Evolutionary conservation across 2,113 vertebrate genomes (phyloP), one percentile per base, ranked within the genome.

Genomic region (Chaetorhynchus papuensis): DNA sequence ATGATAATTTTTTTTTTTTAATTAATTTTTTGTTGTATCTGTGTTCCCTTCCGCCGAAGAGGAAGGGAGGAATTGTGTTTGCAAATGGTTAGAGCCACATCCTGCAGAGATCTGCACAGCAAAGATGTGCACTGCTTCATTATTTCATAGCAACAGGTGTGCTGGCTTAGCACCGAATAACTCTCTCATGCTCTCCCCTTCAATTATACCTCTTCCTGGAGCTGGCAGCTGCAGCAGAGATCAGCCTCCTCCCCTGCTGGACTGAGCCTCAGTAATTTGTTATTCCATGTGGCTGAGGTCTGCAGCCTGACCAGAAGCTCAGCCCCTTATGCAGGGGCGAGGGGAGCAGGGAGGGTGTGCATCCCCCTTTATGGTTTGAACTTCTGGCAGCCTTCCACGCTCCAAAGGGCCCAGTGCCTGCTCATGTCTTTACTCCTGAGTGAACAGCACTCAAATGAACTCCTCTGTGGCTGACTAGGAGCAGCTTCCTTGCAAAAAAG

Each of bases 221-320:
- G 68, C 80, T 93, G 83, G 94, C 96, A 97, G 94, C 97, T 95
- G 79, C 93, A 87, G 26, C 68, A 85, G 77, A 93, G 74, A 89
- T 92, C 82, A 74, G 52, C 93, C 80, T 93, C 77, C 68, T 95
- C 81, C 81, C 83, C 94, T 92, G 79, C 89, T 88, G 83, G 45
- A 68, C 86, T 31, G 78, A 94, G 68, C 79, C 57, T 77, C 82
- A 37, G 84, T 80, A 54, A 91, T 93, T 95, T 94, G 91, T 95
- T 97, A 90, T 79, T 96, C 88, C 74, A 33, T 95, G 64, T 78
- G 89, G 71, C 13, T 80, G 83, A 93, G 88, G 65, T 83, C 88
- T 94, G 76, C 91, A 83, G 49, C 59, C 64, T 85, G 83, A 93
- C 64, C 90, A 96, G 95, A 56, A 94, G 79, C 87, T 86, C 47